Evolutionary conservation across 2,797 vertebrate species (phyloP).

Genomic region (Euphonia xanthogaster): DNA sequence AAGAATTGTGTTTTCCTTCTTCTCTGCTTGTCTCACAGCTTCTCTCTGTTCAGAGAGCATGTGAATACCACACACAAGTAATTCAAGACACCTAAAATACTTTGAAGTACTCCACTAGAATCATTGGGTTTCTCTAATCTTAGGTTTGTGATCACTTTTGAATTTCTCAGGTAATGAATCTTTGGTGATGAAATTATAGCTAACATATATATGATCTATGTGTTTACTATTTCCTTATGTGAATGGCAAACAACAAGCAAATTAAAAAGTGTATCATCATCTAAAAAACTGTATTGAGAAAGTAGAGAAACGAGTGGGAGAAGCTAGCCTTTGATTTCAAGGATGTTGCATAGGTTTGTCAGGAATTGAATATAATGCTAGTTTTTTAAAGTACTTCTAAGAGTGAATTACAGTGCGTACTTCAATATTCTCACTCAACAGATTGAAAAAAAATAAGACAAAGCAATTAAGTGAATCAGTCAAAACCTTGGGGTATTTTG

Average conservation of each 20-base stretch:
- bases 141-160: background rate
- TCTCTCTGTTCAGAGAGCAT: no score
- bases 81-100: background rate
- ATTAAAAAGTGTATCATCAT: background rate
- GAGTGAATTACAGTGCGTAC: background rate
- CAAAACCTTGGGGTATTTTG: background rate
- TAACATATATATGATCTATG: no score
- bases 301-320: background rate
- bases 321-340: background rate
- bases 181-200: background rate
- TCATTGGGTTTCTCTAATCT: background rate
- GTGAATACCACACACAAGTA: accelerated
- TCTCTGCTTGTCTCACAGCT: no score
- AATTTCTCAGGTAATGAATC: background rate
- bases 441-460: background rate
- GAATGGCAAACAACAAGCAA: background rate
- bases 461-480: background rate
- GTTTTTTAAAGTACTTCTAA: background rate
- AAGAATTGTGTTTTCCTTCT: no score
- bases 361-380: background rate
- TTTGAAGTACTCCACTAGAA: background rate
- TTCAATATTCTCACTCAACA: background rate
- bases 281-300: background rate
- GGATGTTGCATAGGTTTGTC: background rate
- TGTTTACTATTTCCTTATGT: background rate